phyloP scores from a whole-genome alignment of 1,140 invertebrate species.

The Platorchestia sp. region DNA sequence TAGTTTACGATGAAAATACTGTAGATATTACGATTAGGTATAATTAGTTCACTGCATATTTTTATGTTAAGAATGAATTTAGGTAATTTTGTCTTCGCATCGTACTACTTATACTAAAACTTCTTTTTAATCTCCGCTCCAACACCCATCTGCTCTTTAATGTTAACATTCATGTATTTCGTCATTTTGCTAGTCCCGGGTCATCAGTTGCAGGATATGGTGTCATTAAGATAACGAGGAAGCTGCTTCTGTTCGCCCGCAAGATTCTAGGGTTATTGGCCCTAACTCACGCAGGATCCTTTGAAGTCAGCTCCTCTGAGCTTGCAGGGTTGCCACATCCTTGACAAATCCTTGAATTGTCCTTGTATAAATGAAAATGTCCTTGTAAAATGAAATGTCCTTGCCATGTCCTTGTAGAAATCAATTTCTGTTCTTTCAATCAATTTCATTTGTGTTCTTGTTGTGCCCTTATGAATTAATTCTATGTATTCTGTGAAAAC shows the following conservation, averaged over 20 bases:
- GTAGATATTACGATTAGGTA: too few relatives aligned
- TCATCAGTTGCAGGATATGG: neutral
- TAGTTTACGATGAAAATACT: too few relatives aligned
- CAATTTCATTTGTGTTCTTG: too few relatives aligned
- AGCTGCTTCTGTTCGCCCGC: neutral
- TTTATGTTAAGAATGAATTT: neutral
- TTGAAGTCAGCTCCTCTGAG: neutral
- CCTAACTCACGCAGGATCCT: neutral
- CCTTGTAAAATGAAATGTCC: too few relatives aligned
- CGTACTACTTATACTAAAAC: neutral
- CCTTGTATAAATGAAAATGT: too few relatives aligned
- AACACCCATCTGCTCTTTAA: neutral
- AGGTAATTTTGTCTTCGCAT: neutral
- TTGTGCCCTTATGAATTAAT: too few relatives aligned
- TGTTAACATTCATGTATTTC: neutral
- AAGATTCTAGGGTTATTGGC: neutral
- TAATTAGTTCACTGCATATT: too few relatives aligned
- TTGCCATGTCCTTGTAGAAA: too few relatives aligned
- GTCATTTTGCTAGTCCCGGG: neutral
- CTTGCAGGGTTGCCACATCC: too few relatives aligned
- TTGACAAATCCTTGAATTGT: too few relatives aligned
- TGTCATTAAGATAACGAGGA: neutral
- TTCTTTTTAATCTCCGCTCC: neutral
- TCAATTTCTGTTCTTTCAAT: too few relatives aligned
- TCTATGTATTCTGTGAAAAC: too few relatives aligned